Percentiles rank a stretch among this genome's conserved stretches.
phyloP scores from a whole-genome alignment of 1,140 invertebrate species.

The Bactericera cockerelli region DNA sequence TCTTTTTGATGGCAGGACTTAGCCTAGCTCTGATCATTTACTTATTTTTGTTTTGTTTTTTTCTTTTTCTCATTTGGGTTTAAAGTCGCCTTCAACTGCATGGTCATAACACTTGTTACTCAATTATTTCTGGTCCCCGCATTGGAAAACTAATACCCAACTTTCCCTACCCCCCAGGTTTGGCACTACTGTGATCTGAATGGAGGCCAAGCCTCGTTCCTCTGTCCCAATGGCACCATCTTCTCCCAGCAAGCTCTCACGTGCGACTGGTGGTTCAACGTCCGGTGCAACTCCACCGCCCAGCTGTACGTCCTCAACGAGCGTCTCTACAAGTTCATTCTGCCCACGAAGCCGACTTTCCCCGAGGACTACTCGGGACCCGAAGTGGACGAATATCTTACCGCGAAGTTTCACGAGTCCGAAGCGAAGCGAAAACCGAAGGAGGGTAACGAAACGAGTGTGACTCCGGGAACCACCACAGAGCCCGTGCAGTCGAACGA shows the following conservation, averaged over 20 bases:
- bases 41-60: too few relatives aligned
- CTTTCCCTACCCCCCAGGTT: conserved; percentile 38
- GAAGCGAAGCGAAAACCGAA: conserved; percentile 48
- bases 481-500: conserved; percentile 1
- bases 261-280: conserved; percentile 85
- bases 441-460: conserved; percentile 26
- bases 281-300: conserved; percentile 54
- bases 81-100: too few relatives aligned
- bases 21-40: too few relatives aligned
- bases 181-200: conserved; percentile 87
- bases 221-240: conserved; percentile 81
- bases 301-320: conserved; percentile 77
- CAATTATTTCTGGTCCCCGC: too few relatives aligned
- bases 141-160: too few relatives aligned
- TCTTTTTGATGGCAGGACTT: too few relatives aligned
- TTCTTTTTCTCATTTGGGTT: too few relatives aligned
- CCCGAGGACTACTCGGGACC: conserved; percentile 74
- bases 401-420: conserved; percentile 66
- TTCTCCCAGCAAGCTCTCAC: conserved; percentile 73
- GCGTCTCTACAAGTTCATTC: conserved; percentile 69
- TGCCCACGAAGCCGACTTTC: conserved; percentile 68
- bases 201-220: conserved; percentile 73
- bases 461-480: not conserved
- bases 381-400: conserved; percentile 65
- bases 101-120: too few relatives aligned